phyloP scores from a whole-genome alignment of 1,140 invertebrate genomes.

The Drosophila arizonae region DNA sequence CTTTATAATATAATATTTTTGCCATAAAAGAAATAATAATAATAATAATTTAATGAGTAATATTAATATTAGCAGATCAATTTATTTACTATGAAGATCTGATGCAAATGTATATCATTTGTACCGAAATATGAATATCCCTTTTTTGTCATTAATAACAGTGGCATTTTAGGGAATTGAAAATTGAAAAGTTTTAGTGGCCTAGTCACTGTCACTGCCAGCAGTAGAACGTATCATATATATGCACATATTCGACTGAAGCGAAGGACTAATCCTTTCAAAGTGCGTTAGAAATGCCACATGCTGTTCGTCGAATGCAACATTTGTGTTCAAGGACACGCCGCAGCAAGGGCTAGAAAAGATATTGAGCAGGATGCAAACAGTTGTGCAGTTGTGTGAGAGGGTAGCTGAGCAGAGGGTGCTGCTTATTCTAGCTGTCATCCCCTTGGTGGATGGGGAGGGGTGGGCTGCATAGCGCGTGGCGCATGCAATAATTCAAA shows the following conservation, averaged over 20 bases:
- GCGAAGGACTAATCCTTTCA: conserved; percentile 64
- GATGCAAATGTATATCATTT: too few species aligned
- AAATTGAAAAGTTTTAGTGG: conserved; percentile 20
- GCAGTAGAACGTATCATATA: conserved; percentile 11
- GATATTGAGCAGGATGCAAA: conserved; percentile 21
- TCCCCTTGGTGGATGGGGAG: not conserved
- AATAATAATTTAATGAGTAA: too few species aligned
- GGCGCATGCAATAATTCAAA: conserved; percentile 57
- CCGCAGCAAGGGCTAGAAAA: conserved; percentile 7
- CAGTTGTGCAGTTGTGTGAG: not conserved
- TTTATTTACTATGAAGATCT: too few species aligned
- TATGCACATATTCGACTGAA: conserved; percentile 3
- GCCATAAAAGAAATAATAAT: too few species aligned
- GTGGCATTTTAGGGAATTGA: conserved; percentile 35
- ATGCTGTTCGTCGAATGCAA: conserved; percentile 75
- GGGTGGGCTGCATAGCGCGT: conserved; percentile 10
- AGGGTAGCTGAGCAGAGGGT: not conserved
- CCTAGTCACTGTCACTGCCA: too few species aligned
- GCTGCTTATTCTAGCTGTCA: not conserved
- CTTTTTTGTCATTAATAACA: conserved; percentile 43
- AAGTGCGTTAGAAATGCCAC: conserved; percentile 65
- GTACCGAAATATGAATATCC: not conserved
- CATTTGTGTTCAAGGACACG: conserved; percentile 78
- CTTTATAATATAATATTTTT: too few species aligned
- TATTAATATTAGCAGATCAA: too few species aligned